A percentile compares a stretch with the other conserved stretches of the same genome.
These are phyloP conservation scores for Halcyon badia DNA, from an alignment of 2,797 vertebrate genomes.

Conservation along the genomic window DNA sequence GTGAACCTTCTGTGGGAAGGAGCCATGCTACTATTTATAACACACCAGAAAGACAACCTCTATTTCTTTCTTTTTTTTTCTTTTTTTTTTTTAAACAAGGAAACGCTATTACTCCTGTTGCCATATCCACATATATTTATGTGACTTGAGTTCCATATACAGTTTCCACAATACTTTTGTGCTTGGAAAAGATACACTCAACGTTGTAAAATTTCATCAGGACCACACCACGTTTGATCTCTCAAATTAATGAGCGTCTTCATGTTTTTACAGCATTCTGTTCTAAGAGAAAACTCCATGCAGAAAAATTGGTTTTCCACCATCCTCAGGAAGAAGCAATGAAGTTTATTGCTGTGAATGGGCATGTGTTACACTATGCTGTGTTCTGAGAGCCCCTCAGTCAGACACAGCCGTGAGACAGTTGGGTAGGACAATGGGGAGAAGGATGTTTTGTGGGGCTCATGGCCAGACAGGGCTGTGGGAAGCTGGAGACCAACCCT, in stretches of 20 bases:
- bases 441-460: too few species aligned
- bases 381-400: fast-evolving
- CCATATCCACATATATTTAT: not conserved
- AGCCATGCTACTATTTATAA: not conserved
- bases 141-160: not conserved
- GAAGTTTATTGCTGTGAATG: not conserved
- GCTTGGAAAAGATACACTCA: not conserved
- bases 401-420: not conserved
- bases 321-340: fast-evolving
- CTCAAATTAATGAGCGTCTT: not conserved
- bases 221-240: not conserved
- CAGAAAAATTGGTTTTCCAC: not conserved
- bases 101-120: not conserved
- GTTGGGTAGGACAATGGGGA: not conserved
- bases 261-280: not conserved
- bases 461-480: fast-evolving
- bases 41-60: not conserved
- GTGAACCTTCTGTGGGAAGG: not conserved
- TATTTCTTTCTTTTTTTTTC: not conserved
- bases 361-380: not conserved
- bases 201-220: not conserved
- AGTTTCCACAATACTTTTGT: not conserved
- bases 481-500: not conserved
- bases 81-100: not conserved
- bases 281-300: not conserved